Evolutionary conservation across 2,888 invertebrate genomes (phyloP).

Genomic region (Nomada fucata): DNA sequence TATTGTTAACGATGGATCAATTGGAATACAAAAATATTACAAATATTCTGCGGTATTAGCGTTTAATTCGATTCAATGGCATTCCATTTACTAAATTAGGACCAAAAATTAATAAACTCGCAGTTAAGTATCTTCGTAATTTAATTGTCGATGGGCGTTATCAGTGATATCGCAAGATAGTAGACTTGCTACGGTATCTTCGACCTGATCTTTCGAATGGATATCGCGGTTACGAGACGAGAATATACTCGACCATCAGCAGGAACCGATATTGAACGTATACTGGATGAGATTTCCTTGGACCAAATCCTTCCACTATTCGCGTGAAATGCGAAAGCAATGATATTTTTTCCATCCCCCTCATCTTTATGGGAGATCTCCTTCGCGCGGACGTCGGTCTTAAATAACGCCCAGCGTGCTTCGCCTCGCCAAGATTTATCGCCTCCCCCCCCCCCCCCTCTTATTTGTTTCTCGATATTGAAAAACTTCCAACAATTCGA

Average conservation of each 20-base stretch:
- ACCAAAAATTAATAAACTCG: too few relatives aligned
- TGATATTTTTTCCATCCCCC: conserved; percentile 53
- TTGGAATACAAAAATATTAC: too few relatives aligned
- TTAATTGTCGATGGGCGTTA: conserved; percentile 14
- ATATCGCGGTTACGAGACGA: conserved; percentile 62
- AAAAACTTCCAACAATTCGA: background rate
- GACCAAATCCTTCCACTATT: conserved; percentile 57
- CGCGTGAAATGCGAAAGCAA: conserved; percentile 49
- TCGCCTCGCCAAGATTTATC: conserved; percentile 18
- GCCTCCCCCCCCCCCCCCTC: too few relatives aligned
- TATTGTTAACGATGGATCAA: too few relatives aligned
- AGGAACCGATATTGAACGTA: conserved; percentile 62
- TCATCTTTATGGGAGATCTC: conserved; percentile 49
- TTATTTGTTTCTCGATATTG: conserved; percentile 39
- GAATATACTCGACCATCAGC: conserved; percentile 65
- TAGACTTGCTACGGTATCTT: conserved; percentile 48
- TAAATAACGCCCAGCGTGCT: conserved; percentile 26
- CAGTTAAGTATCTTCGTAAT: background rate
- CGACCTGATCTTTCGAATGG: conserved; percentile 51
- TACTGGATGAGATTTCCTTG: conserved; percentile 67
- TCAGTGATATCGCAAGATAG: conserved; percentile 21
- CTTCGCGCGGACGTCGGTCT: conserved; percentile 45
- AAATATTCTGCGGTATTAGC: too few relatives aligned
- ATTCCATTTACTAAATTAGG: too few relatives aligned
- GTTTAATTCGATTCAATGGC: too few relatives aligned